Percentiles rank a stretch among this genome's conserved stretches.
These are phyloP conservation scores for Petrolisthes manimaculis DNA, from an alignment of 2,888 invertebrate species.

Conservation along the genomic window DNA sequence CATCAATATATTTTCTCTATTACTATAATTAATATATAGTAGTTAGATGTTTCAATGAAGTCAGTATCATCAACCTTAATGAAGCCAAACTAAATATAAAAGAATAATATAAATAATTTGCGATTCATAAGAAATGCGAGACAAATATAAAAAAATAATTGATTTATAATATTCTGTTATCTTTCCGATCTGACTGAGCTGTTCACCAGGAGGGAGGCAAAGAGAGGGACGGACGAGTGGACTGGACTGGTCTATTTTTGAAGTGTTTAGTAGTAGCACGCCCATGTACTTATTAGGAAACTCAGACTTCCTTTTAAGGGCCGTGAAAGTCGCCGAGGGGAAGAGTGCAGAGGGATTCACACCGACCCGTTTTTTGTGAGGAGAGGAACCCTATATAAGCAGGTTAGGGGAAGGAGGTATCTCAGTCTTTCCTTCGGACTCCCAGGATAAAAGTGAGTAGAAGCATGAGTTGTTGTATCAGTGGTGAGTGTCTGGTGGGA, in stretches of 20 bases:
- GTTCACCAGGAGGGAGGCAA: neutral
- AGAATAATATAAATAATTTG: too few relatives aligned
- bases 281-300: constrained; percentile 10
- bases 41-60: neutral
- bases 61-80: too few relatives aligned
- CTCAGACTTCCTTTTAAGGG: neutral
- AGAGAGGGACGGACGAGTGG: neutral
- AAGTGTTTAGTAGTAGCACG: neutral
- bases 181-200: too few relatives aligned
- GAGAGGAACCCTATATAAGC: constrained; percentile 3
- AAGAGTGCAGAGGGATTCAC: neutral
- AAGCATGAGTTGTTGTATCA: too few relatives aligned
- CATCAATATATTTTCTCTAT: neutral
- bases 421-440: neutral
- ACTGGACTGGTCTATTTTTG: neutral
- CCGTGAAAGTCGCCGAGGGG: neutral
- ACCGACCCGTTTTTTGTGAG: neutral
- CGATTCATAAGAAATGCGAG: too few relatives aligned
- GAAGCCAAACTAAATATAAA: too few relatives aligned
- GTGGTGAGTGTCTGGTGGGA: too few relatives aligned
- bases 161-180: too few relatives aligned
- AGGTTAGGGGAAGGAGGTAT: neutral
- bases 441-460: neutral
- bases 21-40: neutral
- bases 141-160: too few relatives aligned